phyloP scores from a whole-genome alignment of 2,113 vertebrate genomes.

The Hyperoodon ampullatus region DNA sequence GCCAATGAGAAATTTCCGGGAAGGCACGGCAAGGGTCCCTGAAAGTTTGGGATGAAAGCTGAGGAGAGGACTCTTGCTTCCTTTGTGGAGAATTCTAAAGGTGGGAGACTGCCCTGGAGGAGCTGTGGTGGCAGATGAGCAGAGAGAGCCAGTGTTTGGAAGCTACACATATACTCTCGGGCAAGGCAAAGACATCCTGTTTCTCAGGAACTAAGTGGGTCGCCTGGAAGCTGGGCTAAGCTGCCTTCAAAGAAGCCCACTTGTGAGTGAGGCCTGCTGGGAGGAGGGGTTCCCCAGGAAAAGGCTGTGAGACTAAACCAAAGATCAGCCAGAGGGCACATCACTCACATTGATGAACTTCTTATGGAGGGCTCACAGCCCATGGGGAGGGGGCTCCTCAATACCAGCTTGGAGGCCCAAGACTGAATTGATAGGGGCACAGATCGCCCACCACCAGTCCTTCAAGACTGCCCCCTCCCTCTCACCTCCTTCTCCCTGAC shows the following conservation, averaged over 20 bases:
- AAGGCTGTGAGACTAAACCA: background rate
- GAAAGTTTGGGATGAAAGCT: background rate
- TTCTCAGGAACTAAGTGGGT: background rate
- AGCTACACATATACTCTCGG: background rate
- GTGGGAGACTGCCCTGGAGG: background rate
- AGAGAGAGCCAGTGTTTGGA: background rate
- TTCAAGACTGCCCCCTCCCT: too few species aligned
- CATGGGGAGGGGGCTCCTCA: background rate
- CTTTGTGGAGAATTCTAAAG: background rate
- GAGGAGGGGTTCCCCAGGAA: background rate
- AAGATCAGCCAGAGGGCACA: background rate
- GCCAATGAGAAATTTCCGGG: background rate
- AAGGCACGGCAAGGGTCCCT: background rate
- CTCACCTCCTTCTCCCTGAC: too few species aligned
- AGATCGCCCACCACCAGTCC: background rate
- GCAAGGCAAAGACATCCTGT: background rate
- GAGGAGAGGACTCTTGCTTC: background rate
- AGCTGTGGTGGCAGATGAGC: background rate
- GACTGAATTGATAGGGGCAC: too few species aligned
- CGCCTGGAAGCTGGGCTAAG: background rate
- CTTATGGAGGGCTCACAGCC: background rate
- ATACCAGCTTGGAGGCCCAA: background rate
- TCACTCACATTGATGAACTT: background rate
- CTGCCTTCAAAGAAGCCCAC: background rate
- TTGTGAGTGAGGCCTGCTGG: background rate